phyloP scores from a whole-genome alignment of 1,140 invertebrate species.

The Hesperophylax magnus region DNA sequence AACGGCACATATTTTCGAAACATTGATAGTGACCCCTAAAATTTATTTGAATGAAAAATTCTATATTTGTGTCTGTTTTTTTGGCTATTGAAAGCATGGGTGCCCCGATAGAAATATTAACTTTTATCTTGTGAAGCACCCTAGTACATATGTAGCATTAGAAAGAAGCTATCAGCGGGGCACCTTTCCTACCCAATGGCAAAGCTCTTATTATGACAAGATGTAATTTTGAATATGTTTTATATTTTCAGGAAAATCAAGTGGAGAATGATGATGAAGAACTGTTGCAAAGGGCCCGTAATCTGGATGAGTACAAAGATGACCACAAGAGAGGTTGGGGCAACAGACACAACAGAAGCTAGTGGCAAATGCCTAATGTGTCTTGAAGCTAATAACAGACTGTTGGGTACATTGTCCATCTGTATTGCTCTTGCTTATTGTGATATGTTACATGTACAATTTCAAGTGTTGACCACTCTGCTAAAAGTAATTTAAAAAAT shows the following conservation, averaged over 20 bases:
- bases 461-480: background rate
- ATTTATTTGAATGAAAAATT: no score
- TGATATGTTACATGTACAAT: background rate
- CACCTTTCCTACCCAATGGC: no score
- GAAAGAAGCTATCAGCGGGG: no score
- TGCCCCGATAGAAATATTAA: no score
- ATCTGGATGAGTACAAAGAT: constrained; percentile 95
- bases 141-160: no score
- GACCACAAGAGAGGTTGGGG: constrained; percentile 90
- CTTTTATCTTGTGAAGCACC: no score
- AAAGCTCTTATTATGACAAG: no score
- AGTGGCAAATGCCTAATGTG: constrained; percentile 48
- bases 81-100: no score
- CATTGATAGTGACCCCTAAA: no score
- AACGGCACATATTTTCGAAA: no score
- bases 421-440: background rate
- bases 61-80: no score
- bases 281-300: constrained; percentile 75
- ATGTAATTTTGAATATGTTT: background rate
- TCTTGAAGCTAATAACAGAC: no score
- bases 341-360: constrained; percentile 89
- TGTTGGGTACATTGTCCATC: background rate
- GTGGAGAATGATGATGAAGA: constrained; percentile 85
- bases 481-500: background rate
- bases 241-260: constrained; percentile 70